Conservation (phyloP, 2,113 vertebrate species). For the Bagarius yarrelli region DNA sequence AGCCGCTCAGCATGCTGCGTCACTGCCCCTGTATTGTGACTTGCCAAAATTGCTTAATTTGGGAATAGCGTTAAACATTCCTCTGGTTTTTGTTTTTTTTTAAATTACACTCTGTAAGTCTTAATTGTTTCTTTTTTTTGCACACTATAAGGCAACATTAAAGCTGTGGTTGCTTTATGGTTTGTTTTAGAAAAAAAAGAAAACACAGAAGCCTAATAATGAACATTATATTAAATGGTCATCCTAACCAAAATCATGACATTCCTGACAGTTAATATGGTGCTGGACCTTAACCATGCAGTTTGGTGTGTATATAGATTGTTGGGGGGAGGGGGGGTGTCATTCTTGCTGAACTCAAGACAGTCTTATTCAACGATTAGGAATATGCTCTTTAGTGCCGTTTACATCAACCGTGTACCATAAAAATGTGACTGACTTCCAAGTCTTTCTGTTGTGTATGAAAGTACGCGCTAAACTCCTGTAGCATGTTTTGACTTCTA, state of each 20-base stretch:
- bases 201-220: not conserved
- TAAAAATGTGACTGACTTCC: slow-evolving; percentile 33
- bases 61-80: slow-evolving; percentile 29
- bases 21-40: slow-evolving; percentile 5
- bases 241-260: slow-evolving; percentile 22
- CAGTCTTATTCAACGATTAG: slow-evolving; percentile 5
- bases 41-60: slow-evolving; percentile 22
- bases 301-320: slow-evolving; percentile 28
- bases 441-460: not conserved
- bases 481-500: slow-evolving; percentile 31
- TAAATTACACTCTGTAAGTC: not conserved
- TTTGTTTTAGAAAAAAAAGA: not conserved
- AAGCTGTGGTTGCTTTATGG: not conserved
- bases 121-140: slow-evolving; percentile 18
- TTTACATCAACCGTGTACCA: slow-evolving; percentile 13
- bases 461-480: slow-evolving; percentile 58
- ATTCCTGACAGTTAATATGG: slow-evolving; percentile 32
- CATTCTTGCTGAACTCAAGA: not conserved
- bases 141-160: slow-evolving; percentile 8
- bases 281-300: slow-evolving; percentile 40
- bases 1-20: not conserved
- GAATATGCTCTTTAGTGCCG: not conserved
- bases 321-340: slow-evolving; percentile 12
- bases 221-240: not conserved
- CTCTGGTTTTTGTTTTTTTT: not conserved